Evolutionary conservation across 1,140 invertebrate genomes (phyloP), one percentile per base, ranked within the genome.

Genomic region (Colletes gigas): DNA sequence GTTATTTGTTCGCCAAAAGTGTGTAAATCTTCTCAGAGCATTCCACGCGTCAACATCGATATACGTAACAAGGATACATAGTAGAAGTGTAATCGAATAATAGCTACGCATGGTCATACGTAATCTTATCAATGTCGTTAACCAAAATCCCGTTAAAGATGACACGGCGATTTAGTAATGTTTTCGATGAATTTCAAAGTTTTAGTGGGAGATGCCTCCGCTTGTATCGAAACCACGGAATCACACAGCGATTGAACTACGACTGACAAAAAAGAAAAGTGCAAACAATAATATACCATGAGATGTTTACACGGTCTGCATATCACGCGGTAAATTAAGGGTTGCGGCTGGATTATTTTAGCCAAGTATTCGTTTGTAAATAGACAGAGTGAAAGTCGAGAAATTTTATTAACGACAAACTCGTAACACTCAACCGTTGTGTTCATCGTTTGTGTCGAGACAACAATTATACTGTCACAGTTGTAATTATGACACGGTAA

Each of bases 291-390:
- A 79, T 87, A 82, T 86, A 87, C 41, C 50, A n/a, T 55, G 21
- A 66, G 60, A 63, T 19, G 21, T 77, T 77, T 87, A 73, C 68
- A 79, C 82, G 85, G 82, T 86, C 78, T 82, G 65, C 21, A 65
- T 70, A 75, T 9, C 71, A 73, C 62, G 55, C 57, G 30, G 54
- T 30, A 78, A 81, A 75, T 71, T 74, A 17, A 78, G 50, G 39
- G 5, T 4, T 21, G 3, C n/a, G 15, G 2, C 4, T 4, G 21
- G 9, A 72, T 50, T 17, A 44, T 50, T 15, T 62, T 1, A 6
- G n/a, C 21, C 21, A 15, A 52, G 5, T 15, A 21, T 57, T 8
- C 4, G 60, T n/a, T n/a, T 39, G 57, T 17, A n/a, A 69, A 52
- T 7, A 54, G 44, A 52, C 30, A 19, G 10, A n/a, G 78, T 4